Conservation (phyloP, 2,888 invertebrate genomes). For the Acanthosepion esculentum region DNA sequence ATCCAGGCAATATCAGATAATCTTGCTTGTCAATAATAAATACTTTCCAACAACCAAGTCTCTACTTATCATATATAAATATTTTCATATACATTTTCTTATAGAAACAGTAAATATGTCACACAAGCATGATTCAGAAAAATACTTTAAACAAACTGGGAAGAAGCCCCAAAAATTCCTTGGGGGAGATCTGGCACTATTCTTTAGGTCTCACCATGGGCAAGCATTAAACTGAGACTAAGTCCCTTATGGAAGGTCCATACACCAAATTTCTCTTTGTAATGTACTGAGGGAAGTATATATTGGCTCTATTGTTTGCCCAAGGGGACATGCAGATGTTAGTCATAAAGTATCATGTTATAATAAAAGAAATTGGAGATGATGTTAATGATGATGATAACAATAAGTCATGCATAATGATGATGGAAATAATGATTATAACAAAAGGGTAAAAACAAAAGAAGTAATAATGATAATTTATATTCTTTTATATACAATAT, state of each 20-base stretch:
- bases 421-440: too few species aligned
- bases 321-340: slow-evolving; percentile 33
- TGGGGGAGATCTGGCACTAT: not conserved
- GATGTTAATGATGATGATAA: not conserved
- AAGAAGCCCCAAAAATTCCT: not conserved
- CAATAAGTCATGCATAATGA: not conserved
- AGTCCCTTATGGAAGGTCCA: not conserved
- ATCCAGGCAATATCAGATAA: not conserved
- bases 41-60: not conserved
- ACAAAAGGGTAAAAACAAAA: too few species aligned
- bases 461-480: too few species aligned
- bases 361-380: not conserved
- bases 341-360: not conserved
- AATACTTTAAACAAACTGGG: not conserved
- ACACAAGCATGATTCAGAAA: not conserved
- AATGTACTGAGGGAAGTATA: not conserved
- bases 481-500: too few species aligned
- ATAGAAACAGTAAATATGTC: not conserved
- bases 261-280: not conserved
- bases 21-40: not conserved
- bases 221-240: not conserved
- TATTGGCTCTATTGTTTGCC: not conserved
- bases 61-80: not conserved
- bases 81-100: not conserved
- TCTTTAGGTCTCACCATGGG: not conserved